Evolutionary conservation across 2,113 vertebrate species (phyloP), one percentile per base, ranked within the genome.

Genomic region (Nanorana parkeri): DNA sequence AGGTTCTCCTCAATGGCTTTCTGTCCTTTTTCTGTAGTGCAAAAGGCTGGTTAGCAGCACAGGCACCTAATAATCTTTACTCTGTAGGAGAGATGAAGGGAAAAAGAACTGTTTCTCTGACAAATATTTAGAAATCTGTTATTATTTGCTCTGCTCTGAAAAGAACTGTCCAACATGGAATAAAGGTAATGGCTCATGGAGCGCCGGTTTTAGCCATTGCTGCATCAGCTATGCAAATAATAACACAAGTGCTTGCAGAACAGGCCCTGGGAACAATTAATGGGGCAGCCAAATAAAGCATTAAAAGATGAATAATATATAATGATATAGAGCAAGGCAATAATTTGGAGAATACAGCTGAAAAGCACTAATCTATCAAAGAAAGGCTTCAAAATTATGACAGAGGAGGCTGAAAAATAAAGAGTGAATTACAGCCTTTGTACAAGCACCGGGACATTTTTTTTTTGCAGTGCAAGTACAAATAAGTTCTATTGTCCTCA

Each of bases 281-380:
- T 28, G 55, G 55, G 55, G 66, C 55, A 69, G 78, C 78, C 78
- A 80, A 80, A 80, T 69, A 68, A 58, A 80, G 78, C 78, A 80
- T 80, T 69, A 80, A 71, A 80, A 80, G 67, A 80, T 80, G 78
- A 80, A 80, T 80, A 69, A 80, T 69, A 80, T 68, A 80, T 80
- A 80, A 68, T 80, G 78, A 80, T 55, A 80, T 69, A 80, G 32
- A 80, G 66, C 66, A 80, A 80, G 67, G 78, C 55, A 80, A 80
- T 80, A 69, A 80, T 80, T 80, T 80, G 78, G 66, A 69, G 16
- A 67, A 69, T 80, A 80, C 29, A 69, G 66, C 66, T 69, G 54
- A 80, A 80, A 80, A 80, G 78, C 32, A 61, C 78, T 80, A 80
- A 80, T 80, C 65, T 28, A 80, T 56, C 78, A 69, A 60, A 67